phyloP scores from a whole-genome alignment of 2,888 invertebrate species.

The Cephus runcator region DNA sequence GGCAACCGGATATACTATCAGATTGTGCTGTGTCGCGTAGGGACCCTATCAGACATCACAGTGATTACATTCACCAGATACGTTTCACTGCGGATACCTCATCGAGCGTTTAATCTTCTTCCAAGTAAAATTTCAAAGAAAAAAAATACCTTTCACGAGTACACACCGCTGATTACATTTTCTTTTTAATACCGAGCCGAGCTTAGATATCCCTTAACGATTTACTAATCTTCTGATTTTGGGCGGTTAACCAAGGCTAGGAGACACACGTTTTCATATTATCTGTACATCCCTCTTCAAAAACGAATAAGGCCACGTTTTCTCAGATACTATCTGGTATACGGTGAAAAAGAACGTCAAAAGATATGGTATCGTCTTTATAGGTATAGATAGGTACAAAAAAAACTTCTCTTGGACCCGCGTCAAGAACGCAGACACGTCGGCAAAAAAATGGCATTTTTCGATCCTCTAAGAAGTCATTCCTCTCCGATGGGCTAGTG shows the following conservation, averaged over 20 bases:
- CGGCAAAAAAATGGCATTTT: slow-evolving; percentile 4
- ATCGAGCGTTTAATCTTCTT: background rate
- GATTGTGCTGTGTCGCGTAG: background rate
- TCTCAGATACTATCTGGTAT: background rate
- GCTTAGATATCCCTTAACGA: slow-evolving; percentile 32
- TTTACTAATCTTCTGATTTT: slow-evolving; percentile 45
- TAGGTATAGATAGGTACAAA: background rate
- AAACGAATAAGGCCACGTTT: background rate
- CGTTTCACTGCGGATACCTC: background rate
- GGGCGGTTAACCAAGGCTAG: slow-evolving; percentile 30
- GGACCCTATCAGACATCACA: background rate
- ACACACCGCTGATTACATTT: background rate
- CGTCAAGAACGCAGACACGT: background rate
- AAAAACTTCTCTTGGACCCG: background rate
- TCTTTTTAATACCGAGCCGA: background rate
- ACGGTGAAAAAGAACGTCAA: background rate
- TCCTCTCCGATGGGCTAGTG: slow-evolving; percentile 25
- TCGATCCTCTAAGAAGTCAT: slow-evolving; percentile 10
- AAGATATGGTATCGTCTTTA: background rate
- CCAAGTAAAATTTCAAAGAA: background rate
- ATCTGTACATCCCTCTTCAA: background rate
- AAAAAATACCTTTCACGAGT: background rate
- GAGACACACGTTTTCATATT: background rate
- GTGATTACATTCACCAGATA: background rate
- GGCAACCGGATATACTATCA: background rate